A percentile compares a stretch with the other conserved stretches of the same genome.
These are phyloP conservation scores for Beroe forskalii DNA, from an alignment of 37 sponge, comb jelly and placozoan genomes.

Conservation along the genomic window DNA sequence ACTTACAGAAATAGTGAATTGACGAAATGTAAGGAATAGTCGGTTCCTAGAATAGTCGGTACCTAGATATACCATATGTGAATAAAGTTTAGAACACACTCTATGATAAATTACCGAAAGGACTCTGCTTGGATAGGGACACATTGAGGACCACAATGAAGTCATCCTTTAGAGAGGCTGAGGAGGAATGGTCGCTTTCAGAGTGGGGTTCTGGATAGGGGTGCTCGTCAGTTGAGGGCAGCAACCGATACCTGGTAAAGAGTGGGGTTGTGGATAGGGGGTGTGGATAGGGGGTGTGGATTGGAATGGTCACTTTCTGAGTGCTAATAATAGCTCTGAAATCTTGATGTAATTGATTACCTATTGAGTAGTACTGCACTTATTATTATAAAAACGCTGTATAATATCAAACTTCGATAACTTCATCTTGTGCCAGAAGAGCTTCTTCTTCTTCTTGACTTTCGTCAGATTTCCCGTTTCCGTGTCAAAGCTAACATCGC, in stretches of 20 bases:
- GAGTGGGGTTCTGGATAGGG: not conserved
- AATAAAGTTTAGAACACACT: too few relatives aligned
- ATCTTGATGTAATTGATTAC: too few relatives aligned
- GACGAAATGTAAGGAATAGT: too few relatives aligned
- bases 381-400: too few relatives aligned
- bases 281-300: too few relatives aligned
- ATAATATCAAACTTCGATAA: not conserved
- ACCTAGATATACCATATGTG: too few relatives aligned
- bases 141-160: conserved; percentile 41
- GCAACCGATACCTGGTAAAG: not conserved
- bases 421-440: conserved; percentile 49
- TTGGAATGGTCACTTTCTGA: too few relatives aligned
- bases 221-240: not conserved
- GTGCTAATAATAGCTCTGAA: too few relatives aligned
- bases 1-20: too few relatives aligned
- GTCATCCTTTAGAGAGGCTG: conserved; percentile 11
- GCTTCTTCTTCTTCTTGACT: conserved; percentile 38
- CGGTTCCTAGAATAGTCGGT: too few relatives aligned
- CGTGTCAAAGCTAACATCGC: not conserved
- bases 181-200: not conserved
- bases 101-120: conserved; percentile 36
- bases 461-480: not conserved
- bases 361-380: too few relatives aligned
- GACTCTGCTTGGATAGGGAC: conserved; percentile 39
- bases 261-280: too few relatives aligned